Conservation (phyloP, 2,888 invertebrate genomes). For the Hydropsyche betteni region DNA sequence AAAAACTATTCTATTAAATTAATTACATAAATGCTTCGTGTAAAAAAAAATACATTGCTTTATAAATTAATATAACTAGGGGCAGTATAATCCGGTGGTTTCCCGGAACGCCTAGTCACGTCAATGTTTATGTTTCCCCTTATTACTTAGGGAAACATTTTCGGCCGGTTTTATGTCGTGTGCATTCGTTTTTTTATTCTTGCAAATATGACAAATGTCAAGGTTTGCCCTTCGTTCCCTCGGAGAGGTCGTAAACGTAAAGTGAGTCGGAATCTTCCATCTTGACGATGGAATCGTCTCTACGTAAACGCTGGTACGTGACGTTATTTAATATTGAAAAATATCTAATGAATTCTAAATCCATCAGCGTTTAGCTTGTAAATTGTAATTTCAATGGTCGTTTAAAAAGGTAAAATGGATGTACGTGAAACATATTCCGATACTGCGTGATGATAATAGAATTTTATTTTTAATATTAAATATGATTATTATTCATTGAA, state of each 20-base stretch:
- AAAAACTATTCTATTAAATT: too few species aligned
- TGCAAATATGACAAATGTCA: slow-evolving; percentile 13
- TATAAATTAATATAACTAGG: too few species aligned
- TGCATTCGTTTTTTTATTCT: background rate
- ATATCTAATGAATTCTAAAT: background rate
- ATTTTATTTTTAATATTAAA: too few species aligned
- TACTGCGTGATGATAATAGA: too few species aligned
- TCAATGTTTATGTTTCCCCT: background rate
- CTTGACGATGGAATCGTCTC: slow-evolving; percentile 5
- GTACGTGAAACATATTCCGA: too few species aligned
- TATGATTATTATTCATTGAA: too few species aligned
- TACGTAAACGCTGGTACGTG: background rate
- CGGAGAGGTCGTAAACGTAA: background rate
- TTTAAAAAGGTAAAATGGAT: too few species aligned
- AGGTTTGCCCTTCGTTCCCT: slow-evolving; percentile 15
- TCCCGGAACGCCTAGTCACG: slow-evolving; percentile 7
- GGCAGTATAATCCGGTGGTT: background rate
- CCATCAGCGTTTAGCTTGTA: too few species aligned
- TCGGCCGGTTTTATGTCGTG: background rate
- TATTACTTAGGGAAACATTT: background rate
- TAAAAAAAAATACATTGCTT: too few species aligned
- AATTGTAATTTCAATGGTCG: too few species aligned
- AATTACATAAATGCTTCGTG: too few species aligned
- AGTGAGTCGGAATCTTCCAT: slow-evolving; percentile 11
- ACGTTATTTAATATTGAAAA: background rate